Base-by-base conservation (phyloP, 2,888 invertebrate species). In the Spisula subtruncata region DNA sequence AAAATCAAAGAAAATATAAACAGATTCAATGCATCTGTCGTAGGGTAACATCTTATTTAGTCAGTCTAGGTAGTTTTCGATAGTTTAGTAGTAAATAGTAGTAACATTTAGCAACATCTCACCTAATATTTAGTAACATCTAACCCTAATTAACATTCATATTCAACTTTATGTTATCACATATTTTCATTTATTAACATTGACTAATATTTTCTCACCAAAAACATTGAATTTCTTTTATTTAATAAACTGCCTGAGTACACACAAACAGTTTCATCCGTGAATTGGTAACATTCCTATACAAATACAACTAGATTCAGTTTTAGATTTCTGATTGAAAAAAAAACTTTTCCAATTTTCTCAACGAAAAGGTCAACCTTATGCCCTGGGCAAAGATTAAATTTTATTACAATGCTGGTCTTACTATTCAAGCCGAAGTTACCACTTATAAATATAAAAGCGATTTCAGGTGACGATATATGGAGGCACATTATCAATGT, bases 311-410 rank as follows among this genome's bases (percentile, higher is more conserved):
- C 75, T 79, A 85, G 85, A 85, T 85, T 80, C 32, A 80, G 79
- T 85, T 85, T 85, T 85, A 85, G 85, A 80, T 85, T 85, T 75
- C 80, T 85, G 32, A 75, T 75, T 75, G 35, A 85, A 48, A 35
- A 56, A n/a, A 80, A 79, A 75, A 80, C 75, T 56, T 85, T 80
- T 56, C 80, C 48, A 85, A 85, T 79, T 85, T 85, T 85, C 56
- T 32, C 56, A 79, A 41, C 25, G 56, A 80, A 85, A 41, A 85
- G 85, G 85, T 85, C 85, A 80, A 46, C 35, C 79, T 10, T 25
- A 56, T 54, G 80, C 85, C 56, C 18, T 35, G 41, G 80, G 85
- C 85, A 41, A 85, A 85, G 79, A 85, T 85, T 85, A 80, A 85
- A 85, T 16, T 80, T 84, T 80, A 56, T 84, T 56, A 85, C 85